These are phyloP conservation scores for Terebella lapidaria DNA, from an alignment of 2,888 invertebrate species.

Conservation along the genomic window DNA sequence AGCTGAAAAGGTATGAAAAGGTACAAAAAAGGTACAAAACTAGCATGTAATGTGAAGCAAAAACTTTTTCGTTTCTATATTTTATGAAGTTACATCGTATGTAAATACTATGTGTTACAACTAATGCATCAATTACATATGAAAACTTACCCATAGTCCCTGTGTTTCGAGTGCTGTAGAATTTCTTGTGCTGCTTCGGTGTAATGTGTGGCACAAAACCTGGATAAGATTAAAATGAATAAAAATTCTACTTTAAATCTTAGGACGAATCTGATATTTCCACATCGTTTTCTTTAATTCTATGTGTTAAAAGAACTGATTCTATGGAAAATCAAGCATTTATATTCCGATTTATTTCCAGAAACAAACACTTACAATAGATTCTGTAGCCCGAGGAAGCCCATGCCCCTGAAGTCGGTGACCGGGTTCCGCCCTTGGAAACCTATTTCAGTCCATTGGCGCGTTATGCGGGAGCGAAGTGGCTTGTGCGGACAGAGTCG, in stretches of 20 bases:
- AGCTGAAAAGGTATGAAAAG: conserved; percentile 37
- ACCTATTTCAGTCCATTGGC: conserved; percentile 92
- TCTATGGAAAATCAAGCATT: no score
- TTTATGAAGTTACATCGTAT: no score
- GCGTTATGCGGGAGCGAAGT: conserved; percentile 70
- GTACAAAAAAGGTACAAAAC: neutral
- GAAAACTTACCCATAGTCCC: conserved; percentile 6
- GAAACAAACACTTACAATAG: conserved; percentile 63
- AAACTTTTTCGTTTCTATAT: no score
- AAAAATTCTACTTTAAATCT: neutral
- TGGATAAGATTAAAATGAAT: neutral
- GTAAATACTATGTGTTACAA: no score
- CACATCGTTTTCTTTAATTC: no score
- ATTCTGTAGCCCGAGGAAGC: conserved; percentile 86
- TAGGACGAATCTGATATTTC: neutral
- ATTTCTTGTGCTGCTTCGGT: neutral
- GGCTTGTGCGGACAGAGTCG: conserved; percentile 70
- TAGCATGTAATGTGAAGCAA: no score
- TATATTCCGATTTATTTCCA: no score
- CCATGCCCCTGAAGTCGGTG: conserved; percentile 98
- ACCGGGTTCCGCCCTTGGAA: conserved; percentile 99
- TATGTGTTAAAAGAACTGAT: no score
- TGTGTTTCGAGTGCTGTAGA: conserved; percentile 1
- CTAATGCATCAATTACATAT: no score
- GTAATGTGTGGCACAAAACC: conserved; percentile 2